Conservation (phyloP, 2,888 invertebrate species). For the Chymomyza amoena region DNA sequence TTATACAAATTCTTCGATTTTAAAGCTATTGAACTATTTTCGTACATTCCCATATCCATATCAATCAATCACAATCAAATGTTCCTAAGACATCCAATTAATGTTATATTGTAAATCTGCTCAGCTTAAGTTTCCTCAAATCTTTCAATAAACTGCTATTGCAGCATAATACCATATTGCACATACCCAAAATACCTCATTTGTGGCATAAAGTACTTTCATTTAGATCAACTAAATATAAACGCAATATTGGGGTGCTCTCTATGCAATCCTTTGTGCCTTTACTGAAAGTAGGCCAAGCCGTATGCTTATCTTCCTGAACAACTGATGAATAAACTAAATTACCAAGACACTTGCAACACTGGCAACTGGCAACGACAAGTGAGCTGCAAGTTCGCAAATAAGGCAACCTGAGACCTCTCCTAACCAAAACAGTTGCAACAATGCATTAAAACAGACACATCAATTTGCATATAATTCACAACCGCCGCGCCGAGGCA, state of each 20-base stretch:
- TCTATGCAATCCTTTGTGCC: not conserved
- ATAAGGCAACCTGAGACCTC: not conserved
- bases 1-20: no score
- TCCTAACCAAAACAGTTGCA: not conserved
- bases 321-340: not conserved
- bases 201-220: no score
- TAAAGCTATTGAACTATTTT: no score
- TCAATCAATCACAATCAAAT: no score
- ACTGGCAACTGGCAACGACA: not conserved
- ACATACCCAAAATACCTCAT: no score
- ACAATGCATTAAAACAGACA: slow-evolving; percentile 32
- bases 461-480: slow-evolving; percentile 54
- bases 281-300: not conserved
- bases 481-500: not conserved
- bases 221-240: not conserved
- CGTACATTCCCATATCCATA: no score
- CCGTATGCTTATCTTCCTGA: not conserved
- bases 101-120: no score
- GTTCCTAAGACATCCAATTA: no score
- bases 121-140: no score
- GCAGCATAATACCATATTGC: no score
- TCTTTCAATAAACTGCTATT: no score
- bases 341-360: not conserved
- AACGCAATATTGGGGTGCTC: not conserved
- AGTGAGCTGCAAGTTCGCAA: not conserved